phyloP scores from a whole-genome alignment of 2,797 vertebrate species.

The Sebastes kiyomatsui region DNA sequence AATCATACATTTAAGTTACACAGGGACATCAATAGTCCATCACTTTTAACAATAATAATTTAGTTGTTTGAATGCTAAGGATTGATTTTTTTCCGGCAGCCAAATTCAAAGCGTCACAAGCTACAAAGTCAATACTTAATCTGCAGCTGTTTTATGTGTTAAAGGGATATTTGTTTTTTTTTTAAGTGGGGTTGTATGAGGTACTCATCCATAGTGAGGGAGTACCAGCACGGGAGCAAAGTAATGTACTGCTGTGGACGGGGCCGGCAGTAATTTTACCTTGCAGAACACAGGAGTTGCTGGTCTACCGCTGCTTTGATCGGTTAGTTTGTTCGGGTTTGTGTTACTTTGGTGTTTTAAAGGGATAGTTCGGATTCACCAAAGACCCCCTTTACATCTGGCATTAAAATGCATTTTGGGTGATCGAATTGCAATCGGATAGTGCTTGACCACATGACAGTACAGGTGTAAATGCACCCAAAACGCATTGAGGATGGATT shows the following conservation, averaged over 20 bases:
- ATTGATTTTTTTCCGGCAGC: not conserved
- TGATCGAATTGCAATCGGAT: no score
- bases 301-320: not conserved
- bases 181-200: not conserved
- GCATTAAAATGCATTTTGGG: no score
- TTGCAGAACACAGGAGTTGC: not conserved
- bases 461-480: no score
- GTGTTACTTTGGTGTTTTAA: not conserved
- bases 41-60: not conserved
- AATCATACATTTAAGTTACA: not conserved
- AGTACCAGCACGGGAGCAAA: not conserved
- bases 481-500: no score
- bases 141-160: not conserved
- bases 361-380: no score
- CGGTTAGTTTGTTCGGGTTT: not conserved
- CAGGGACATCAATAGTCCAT: not conserved
- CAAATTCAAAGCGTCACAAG: not conserved
- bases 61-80: not conserved
- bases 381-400: no score
- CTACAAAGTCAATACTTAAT: not conserved
- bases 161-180: not conserved
- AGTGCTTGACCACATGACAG: no score
- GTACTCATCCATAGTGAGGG: not conserved
- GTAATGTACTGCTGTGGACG: no score
- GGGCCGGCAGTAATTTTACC: not conserved